Conservation (phyloP, 2,113 vertebrate genomes). For the Columba livia region DNA sequence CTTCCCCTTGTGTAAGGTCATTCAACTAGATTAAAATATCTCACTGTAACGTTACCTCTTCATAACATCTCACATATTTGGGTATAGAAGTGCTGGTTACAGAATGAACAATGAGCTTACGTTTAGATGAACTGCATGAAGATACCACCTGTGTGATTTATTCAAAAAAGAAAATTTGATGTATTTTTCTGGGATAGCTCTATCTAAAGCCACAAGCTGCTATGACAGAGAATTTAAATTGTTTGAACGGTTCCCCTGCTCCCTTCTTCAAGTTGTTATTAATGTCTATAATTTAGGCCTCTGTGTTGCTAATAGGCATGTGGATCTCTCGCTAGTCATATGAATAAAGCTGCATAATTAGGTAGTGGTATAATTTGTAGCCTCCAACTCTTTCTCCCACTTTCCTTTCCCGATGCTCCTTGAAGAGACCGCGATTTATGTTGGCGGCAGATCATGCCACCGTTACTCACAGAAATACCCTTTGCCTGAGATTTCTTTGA, state of each 20-base stretch:
- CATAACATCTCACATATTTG: neutral
- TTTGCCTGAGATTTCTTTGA: slow-evolving; percentile 17
- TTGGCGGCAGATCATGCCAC: neutral
- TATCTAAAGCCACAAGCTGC: neutral
- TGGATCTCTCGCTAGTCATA: neutral
- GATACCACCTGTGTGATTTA: neutral
- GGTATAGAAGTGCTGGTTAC: neutral
- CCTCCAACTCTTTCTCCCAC: slow-evolving; percentile 38
- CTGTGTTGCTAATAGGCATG: slow-evolving; percentile 2
- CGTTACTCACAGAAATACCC: slow-evolving; percentile 5
- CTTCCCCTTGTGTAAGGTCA: slow-evolving; percentile 60
- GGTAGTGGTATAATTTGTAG: slow-evolving; percentile 5
- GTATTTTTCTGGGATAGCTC: neutral
- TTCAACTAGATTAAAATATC: slow-evolving; percentile 58
- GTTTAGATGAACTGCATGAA: neutral
- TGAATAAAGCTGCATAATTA: slow-evolving; percentile 44
- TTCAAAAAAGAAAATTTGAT: slow-evolving; percentile 22
- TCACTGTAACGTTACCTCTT: slow-evolving; percentile 29
- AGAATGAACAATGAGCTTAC: neutral
- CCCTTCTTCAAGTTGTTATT: slow-evolving; percentile 12
- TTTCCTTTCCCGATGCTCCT: neutral
- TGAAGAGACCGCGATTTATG: slow-evolving; percentile 23
- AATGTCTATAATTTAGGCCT: slow-evolving; percentile 19
- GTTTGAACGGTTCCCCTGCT: neutral
- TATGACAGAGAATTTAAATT: slow-evolving; percentile 25